Percentiles rank a stretch among this genome's conserved stretches.
phyloP scores from a whole-genome alignment of 2,797 vertebrate genomes.

The Enteromius paludinosus region DNA sequence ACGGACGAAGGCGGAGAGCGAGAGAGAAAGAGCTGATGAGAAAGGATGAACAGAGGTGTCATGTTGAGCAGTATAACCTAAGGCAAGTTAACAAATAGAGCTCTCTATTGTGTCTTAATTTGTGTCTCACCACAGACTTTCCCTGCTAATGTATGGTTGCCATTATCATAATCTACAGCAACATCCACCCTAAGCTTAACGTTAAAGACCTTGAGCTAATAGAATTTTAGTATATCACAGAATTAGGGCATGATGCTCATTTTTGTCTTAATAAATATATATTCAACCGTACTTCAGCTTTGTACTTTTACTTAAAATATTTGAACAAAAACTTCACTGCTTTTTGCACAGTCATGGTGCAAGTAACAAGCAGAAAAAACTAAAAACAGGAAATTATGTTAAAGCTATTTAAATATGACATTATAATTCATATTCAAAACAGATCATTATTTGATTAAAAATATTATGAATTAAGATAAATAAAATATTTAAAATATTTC shows the following conservation, averaged over 20 bases:
- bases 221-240: slow-evolving; percentile 5
- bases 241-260: neutral
- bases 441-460: too few species aligned
- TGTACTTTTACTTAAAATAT: neutral
- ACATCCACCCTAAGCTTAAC: slow-evolving; percentile 20
- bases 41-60: slow-evolving; percentile 10
- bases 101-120: slow-evolving; percentile 21
- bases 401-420: neutral
- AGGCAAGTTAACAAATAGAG: slow-evolving; percentile 21
- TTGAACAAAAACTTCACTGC: neutral
- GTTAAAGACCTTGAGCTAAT: neutral
- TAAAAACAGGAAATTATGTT: neutral
- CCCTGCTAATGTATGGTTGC: slow-evolving; percentile 4
- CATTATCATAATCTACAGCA: slow-evolving; percentile 16
- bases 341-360: neutral
- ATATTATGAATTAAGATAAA: neutral
- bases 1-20: slow-evolving; percentile 47
- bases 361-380: neutral
- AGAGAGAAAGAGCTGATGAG: neutral
- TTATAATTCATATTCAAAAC: neutral
- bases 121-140: slow-evolving; percentile 15
- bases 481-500: neutral
- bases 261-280: neutral
- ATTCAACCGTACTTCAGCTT: neutral
- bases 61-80: slow-evolving; percentile 7